These are phyloP conservation scores for Euclidia mi DNA, from an alignment of 2,888 invertebrate species.

Conservation along the genomic window DNA sequence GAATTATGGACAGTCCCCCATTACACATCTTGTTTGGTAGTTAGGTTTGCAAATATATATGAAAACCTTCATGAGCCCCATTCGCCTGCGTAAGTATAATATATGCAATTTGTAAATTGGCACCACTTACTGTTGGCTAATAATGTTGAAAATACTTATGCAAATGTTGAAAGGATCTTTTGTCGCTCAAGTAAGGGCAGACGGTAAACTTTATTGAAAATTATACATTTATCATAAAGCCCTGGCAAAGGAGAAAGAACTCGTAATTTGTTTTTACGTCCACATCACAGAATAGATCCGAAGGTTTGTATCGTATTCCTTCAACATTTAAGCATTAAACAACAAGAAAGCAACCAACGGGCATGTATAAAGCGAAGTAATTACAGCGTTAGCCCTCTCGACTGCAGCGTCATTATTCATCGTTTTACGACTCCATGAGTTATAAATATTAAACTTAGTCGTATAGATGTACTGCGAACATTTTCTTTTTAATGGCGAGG, in stretches of 20 bases:
- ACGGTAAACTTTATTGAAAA: constrained; percentile 55
- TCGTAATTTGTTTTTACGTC: constrained; percentile 78
- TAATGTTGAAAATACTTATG: constrained; percentile 34
- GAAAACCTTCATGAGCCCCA: neutral
- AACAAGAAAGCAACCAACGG: constrained; percentile 84
- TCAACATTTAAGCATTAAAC: constrained; percentile 84
- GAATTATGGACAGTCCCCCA: too few species aligned
- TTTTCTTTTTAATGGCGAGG: constrained; percentile 89
- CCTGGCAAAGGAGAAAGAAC: constrained; percentile 63
- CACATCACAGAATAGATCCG: constrained; percentile 70
- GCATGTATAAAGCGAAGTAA: constrained; percentile 86
- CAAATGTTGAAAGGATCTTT: constrained; percentile 46
- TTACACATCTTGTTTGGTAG: too few species aligned
- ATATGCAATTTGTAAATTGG: constrained; percentile 19
- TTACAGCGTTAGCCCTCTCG: constrained; percentile 88
- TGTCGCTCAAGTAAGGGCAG: constrained; percentile 33
- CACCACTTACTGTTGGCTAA: constrained; percentile 18
- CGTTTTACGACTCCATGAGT: constrained; percentile 89
- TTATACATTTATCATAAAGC: constrained; percentile 58
- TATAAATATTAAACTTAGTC: constrained; percentile 89
- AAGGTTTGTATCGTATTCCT: constrained; percentile 77
- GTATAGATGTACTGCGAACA: constrained; percentile 89
- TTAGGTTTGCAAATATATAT: too few species aligned
- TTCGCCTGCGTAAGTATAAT: constrained; percentile 10
- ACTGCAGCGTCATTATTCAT: constrained; percentile 89